Conservation (phyloP, 2,888 invertebrate genomes). For the Piscicola geometra region DNA sequence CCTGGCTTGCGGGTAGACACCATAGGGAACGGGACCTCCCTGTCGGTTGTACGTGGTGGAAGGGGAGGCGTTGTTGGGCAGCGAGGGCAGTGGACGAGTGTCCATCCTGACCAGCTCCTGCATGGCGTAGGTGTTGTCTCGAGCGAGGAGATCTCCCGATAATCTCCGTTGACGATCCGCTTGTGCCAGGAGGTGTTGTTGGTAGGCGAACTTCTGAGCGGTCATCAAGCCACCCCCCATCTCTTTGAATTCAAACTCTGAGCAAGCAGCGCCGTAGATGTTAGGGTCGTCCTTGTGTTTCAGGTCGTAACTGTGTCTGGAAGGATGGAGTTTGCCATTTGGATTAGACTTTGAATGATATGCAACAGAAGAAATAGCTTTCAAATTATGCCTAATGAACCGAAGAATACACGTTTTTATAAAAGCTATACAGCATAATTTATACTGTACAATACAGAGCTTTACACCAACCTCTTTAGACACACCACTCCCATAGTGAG, state of each 20-base stretch:
- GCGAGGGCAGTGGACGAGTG: constrained; percentile 41
- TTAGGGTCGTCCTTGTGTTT: constrained; percentile 36
- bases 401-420: too few species aligned
- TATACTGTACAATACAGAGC: too few species aligned
- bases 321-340: too few species aligned
- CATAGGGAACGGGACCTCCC: constrained; percentile 24
- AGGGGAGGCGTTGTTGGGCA: constrained; percentile 33
- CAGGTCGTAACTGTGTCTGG: constrained; percentile 28
- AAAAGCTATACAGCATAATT: too few species aligned
- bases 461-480: constrained; percentile 41
- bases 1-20: constrained; percentile 25
- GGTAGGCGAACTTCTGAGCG: background rate
- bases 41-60: constrained; percentile 7
- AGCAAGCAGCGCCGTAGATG: constrained; percentile 35
- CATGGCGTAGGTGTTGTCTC: constrained; percentile 38
- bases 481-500: constrained; percentile 44
- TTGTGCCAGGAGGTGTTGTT: background rate
- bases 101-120: constrained; percentile 41
- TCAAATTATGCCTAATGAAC: too few species aligned
- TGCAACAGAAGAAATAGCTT: too few species aligned
- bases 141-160: constrained; percentile 33
- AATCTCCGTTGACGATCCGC: constrained; percentile 30
- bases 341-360: too few species aligned
- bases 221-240: constrained; percentile 27
- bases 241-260: constrained; percentile 38